These are phyloP conservation scores for Acyrthosiphon pisum DNA, from an alignment of 1,140 invertebrate species.

Conservation along the genomic window DNA sequence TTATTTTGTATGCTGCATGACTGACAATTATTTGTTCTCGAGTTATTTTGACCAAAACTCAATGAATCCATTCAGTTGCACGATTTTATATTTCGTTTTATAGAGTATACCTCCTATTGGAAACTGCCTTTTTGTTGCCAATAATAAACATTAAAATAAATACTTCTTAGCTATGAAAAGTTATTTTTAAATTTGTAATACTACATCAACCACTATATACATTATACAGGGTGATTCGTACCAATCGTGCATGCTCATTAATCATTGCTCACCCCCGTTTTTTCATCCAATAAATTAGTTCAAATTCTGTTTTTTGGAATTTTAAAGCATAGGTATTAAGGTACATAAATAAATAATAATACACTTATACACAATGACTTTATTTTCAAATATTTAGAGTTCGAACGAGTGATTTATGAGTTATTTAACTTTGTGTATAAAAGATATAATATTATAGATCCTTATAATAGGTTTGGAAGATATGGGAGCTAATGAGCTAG, in stretches of 20 bases:
- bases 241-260: too few relatives aligned
- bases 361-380: too few relatives aligned
- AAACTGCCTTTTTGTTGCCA: neutral
- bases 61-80: conserved; percentile 41
- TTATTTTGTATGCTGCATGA: neutral
- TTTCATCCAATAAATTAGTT: neutral
- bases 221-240: neutral
- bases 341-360: too few relatives aligned
- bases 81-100: neutral
- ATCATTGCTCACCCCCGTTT: neutral
- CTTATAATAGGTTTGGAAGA: too few relatives aligned
- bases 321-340: neutral
- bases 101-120: neutral
- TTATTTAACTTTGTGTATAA: too few relatives aligned
- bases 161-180: neutral
- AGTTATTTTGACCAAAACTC: conserved; percentile 11
- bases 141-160: conserved; percentile 32
- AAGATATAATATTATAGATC: too few relatives aligned
- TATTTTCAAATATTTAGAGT: too few relatives aligned
- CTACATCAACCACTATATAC: neutral
- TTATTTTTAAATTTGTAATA: conserved; percentile 5
- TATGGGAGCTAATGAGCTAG: too few relatives aligned
- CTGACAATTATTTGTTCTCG: neutral
- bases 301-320: neutral
- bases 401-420: too few relatives aligned